Conservation (phyloP, 2,888 invertebrate genomes). For the Schizotus pectinicornis region DNA sequence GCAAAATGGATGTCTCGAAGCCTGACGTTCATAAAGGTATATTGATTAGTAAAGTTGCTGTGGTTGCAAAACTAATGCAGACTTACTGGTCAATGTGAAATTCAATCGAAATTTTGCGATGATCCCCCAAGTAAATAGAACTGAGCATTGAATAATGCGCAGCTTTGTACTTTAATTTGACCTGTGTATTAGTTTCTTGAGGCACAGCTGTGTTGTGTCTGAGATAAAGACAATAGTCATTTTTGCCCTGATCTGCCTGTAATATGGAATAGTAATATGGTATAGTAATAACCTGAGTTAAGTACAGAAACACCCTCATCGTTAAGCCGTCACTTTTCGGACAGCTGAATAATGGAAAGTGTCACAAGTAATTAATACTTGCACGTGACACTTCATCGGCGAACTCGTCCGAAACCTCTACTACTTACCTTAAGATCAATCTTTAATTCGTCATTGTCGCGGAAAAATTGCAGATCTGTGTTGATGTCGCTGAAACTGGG, state of each 20-base stretch:
- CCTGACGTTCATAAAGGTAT: constrained; percentile 56
- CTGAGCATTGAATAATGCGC: constrained; percentile 73
- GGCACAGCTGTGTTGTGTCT: constrained; percentile 68
- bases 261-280: constrained; percentile 30
- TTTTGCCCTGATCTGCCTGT: constrained; percentile 67
- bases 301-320: constrained; percentile 12
- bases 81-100: constrained; percentile 80
- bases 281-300: constrained; percentile 12
- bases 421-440: constrained; percentile 68
- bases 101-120: constrained; percentile 71
- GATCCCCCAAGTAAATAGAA: constrained; percentile 69
- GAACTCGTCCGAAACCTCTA: constrained; percentile 26
- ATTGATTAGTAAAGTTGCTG: too few species aligned
- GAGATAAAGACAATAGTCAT: constrained; percentile 70
- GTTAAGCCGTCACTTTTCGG: constrained; percentile 40
- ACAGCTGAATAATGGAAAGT: constrained; percentile 53
- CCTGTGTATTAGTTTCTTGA: constrained; percentile 68
- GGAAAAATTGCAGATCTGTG: constrained; percentile 67
- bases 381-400: constrained; percentile 45
- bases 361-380: constrained; percentile 52
- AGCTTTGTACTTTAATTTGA: constrained; percentile 70
- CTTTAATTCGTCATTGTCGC: constrained; percentile 72
- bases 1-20: constrained; percentile 76
- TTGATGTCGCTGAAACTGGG: constrained; percentile 75
- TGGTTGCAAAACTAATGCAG: constrained; percentile 10